phyloP scores from a whole-genome alignment of 2,888 invertebrate species.

The Lymantria dispar region DNA sequence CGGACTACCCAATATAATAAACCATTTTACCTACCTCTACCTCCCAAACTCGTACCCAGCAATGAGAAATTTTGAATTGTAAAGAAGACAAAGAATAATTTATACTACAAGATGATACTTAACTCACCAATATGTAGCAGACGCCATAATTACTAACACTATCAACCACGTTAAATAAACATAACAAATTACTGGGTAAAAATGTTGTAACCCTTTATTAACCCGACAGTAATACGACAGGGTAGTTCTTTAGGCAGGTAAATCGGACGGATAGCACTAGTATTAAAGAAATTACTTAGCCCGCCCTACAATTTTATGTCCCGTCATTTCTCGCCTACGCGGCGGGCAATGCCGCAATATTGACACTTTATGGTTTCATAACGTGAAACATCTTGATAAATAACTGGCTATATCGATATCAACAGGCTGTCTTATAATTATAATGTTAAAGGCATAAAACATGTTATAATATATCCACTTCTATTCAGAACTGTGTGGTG shows the following conservation, averaged over 20 bases:
- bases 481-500: too few relatives aligned
- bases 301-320: slow-evolving; percentile 31
- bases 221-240: too few relatives aligned
- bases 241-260: not conserved
- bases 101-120: too few relatives aligned
- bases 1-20: too few relatives aligned
- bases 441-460: not conserved
- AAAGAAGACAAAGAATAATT: too few relatives aligned
- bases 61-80: too few relatives aligned
- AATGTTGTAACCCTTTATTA: not conserved
- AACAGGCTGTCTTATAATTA: slow-evolving; percentile 6
- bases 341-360: slow-evolving; percentile 17
- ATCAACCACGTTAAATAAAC: too few relatives aligned
- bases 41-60: too few relatives aligned
- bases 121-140: too few relatives aligned
- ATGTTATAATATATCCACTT: too few relatives aligned
- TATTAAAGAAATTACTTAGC: slow-evolving; percentile 24
- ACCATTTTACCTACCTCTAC: too few relatives aligned
- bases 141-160: too few relatives aligned
- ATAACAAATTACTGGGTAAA: not conserved
- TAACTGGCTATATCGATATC: slow-evolving; percentile 15
- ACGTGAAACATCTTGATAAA: slow-evolving; percentile 33
- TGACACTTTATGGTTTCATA: slow-evolving; percentile 38
- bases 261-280: slow-evolving; percentile 5
- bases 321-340: slow-evolving; percentile 15